Conservation (phyloP, 35 echinoderm and acorn worm species). For the Chiridota heheva region DNA sequence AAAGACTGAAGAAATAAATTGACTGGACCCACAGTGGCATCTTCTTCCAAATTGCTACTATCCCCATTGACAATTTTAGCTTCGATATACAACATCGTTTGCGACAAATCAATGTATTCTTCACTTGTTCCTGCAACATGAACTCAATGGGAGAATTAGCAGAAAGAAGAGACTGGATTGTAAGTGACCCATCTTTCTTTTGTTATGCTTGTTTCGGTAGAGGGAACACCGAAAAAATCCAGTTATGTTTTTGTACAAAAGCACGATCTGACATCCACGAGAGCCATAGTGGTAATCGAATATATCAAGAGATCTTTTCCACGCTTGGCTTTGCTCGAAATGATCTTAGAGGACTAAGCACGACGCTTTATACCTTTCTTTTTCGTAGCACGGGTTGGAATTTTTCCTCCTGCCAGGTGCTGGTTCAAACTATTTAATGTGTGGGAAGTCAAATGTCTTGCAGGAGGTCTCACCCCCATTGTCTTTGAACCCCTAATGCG, state of each 20-base stretch:
- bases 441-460: too few relatives aligned
- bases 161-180: conserved; percentile 27
- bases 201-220: conserved; percentile 44
- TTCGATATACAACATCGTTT: conserved; percentile 44
- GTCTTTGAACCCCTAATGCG: too few relatives aligned
- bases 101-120: conserved; percentile 45
- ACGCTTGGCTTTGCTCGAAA: too few relatives aligned
- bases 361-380: too few relatives aligned
- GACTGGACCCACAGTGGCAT: conserved; percentile 32
- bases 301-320: conserved; percentile 27
- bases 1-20: conserved; percentile 74
- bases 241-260: conserved; percentile 57
- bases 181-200: conserved; percentile 40
- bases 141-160: conserved; percentile 67
- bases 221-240: conserved; percentile 65
- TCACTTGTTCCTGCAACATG: conserved; percentile 41
- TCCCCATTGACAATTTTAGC: conserved; percentile 34
- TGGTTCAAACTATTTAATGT: too few relatives aligned
- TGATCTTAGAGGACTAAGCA: too few relatives aligned
- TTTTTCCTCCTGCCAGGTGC: too few relatives aligned
- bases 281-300: conserved; percentile 51
- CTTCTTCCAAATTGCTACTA: not conserved
- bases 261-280: conserved; percentile 56
- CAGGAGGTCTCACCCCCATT: too few relatives aligned
- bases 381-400: too few relatives aligned